Percentiles rank a stretch among this genome's conserved stretches.
These are phyloP conservation scores for Rhinoderma darwinii DNA, from an alignment of 2,113 vertebrate species.

Conservation along the genomic window DNA sequence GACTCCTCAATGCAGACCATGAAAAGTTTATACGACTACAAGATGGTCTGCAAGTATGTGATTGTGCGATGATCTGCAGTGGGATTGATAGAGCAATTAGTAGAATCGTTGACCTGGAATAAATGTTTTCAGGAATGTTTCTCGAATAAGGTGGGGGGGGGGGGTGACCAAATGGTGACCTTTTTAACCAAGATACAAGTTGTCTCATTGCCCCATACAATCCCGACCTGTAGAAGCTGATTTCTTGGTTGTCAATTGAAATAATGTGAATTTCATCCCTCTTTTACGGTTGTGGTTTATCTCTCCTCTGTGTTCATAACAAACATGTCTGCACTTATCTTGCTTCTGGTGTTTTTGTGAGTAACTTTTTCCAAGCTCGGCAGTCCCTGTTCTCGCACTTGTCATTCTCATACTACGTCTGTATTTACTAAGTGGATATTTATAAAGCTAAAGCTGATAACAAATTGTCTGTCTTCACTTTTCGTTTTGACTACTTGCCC, in stretches of 20 bases:
- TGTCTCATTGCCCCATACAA: background rate
- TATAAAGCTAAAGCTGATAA: background rate
- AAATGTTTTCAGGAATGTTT: conserved; percentile 49
- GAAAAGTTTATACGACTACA: background rate
- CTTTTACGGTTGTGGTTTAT: background rate
- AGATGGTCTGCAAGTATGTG: background rate
- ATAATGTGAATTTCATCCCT: background rate
- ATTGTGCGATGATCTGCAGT: conserved; percentile 4
- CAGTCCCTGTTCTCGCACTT: background rate
- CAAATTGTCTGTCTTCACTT: background rate
- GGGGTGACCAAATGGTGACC: background rate
- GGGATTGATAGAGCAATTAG: conserved; percentile 32
- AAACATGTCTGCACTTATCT: conserved; percentile 22
- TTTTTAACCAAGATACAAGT: background rate
- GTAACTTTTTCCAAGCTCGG: background rate
- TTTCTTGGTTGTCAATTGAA: background rate
- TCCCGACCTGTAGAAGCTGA: background rate
- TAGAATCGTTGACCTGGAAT: conserved; percentile 38
- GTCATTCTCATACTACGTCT: background rate
- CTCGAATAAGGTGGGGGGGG: conserved; percentile 17
- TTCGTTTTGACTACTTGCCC: too few species aligned
- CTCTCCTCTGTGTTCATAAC: background rate
- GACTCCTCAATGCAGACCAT: background rate
- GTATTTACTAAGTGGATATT: background rate
- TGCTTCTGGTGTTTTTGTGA: conserved; percentile 28